Evolutionary conservation across 1,140 invertebrate species (phyloP).

Genomic region (Pogonognathellus flavescens): DNA sequence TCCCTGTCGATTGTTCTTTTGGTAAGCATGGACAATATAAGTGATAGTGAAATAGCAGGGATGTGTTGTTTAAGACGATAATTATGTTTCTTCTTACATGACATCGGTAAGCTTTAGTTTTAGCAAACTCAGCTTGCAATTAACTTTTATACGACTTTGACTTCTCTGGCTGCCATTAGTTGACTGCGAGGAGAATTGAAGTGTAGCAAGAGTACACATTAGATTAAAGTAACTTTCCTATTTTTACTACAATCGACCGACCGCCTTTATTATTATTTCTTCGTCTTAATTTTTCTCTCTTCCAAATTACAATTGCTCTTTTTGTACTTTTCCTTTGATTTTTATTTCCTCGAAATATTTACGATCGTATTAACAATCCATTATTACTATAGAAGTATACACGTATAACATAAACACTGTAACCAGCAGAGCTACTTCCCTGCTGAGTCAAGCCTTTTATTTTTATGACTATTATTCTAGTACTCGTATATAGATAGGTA

Average conservation of each 20-base stretch:
- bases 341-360: slow-evolving; percentile 4
- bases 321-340: slow-evolving; percentile 10
- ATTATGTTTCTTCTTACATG: neutral
- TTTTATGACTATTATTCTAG: too few relatives aligned
- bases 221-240: slow-evolving; percentile 14
- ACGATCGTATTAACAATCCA: too few relatives aligned
- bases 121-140: neutral
- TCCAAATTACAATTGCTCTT: neutral
- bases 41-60: too few relatives aligned
- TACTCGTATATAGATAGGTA: too few relatives aligned
- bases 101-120: neutral
- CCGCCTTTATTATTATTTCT: neutral
- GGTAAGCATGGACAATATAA: neutral
- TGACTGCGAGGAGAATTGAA: neutral
- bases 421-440: too few relatives aligned
- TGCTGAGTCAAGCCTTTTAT: too few relatives aligned
- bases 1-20: neutral
- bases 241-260: slow-evolving; percentile 2
- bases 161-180: neutral
- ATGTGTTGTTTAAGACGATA: neutral
- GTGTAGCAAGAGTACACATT: neutral
- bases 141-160: neutral
- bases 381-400: too few relatives aligned
- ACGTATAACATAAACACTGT: too few relatives aligned
- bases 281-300: neutral